phyloP scores from a whole-genome alignment of 2,797 vertebrate species.

The Acipenser ruthenus region DNA sequence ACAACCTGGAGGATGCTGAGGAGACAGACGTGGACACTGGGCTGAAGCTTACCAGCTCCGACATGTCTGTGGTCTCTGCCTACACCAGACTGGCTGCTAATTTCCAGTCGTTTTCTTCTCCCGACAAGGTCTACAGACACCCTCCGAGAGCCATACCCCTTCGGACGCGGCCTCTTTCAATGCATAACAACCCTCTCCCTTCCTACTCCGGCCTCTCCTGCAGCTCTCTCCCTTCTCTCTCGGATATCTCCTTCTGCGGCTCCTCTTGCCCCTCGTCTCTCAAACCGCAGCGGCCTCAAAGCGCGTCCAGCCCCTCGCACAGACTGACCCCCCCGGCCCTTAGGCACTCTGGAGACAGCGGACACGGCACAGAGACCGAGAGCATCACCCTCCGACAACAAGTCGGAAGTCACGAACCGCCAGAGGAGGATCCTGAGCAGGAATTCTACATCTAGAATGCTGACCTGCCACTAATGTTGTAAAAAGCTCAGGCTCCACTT shows the following conservation, averaged over 20 bases:
- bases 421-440: slow-evolving; percentile 47
- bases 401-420: not conserved
- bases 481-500: too few species aligned
- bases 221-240: slow-evolving; percentile 27
- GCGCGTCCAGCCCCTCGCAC: slow-evolving; percentile 27
- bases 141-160: slow-evolving; percentile 11
- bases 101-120: not conserved
- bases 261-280: slow-evolving; percentile 26
- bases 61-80: slow-evolving; percentile 80
- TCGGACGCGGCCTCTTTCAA: slow-evolving; percentile 24
- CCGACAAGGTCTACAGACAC: not conserved
- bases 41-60: slow-evolving; percentile 64
- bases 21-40: slow-evolving; percentile 92
- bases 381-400: not conserved
- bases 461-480: too few species aligned
- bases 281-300: slow-evolving; percentile 13
- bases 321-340: slow-evolving; percentile 22
- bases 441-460: slow-evolving; percentile 78
- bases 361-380: slow-evolving; percentile 20
- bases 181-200: slow-evolving; percentile 9
- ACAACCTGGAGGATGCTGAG: slow-evolving; percentile 71
- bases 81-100: slow-evolving; percentile 48
- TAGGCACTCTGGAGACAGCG: slow-evolving; percentile 18
- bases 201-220: slow-evolving; percentile 24
- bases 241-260: slow-evolving; percentile 8